These are phyloP conservation scores for Sebastes schlegelii DNA, from an alignment of 2,113 vertebrate genomes.

Conservation along the genomic window DNA sequence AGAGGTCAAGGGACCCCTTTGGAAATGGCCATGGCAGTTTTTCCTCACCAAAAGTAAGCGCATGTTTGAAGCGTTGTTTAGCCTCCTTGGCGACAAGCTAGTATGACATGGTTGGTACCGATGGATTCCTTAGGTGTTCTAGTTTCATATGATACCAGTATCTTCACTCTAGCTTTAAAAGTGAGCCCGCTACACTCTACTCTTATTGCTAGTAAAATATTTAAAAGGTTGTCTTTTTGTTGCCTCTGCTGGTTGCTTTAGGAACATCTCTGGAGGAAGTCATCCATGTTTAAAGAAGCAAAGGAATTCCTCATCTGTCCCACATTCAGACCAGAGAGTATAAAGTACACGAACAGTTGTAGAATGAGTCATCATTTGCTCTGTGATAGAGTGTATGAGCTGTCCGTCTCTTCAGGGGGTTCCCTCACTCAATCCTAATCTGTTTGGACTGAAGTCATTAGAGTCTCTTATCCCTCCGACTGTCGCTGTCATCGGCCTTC, in stretches of 20 bases:
- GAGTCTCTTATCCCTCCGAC: not conserved
- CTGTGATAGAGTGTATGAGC: not conserved
- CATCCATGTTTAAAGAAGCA: not conserved
- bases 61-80: too few relatives aligned
- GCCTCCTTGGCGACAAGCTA: too few relatives aligned
- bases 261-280: not conserved
- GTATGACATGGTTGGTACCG: too few relatives aligned
- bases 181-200: too few relatives aligned
- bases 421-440: constrained; percentile 1
- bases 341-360: not conserved
- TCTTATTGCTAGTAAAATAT: too few relatives aligned
- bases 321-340: not conserved
- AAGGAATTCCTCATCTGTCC: not conserved
- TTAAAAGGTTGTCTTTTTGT: not conserved
- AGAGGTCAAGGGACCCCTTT: too few relatives aligned
- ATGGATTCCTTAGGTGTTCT: too few relatives aligned
- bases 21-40: too few relatives aligned
- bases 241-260: not conserved
- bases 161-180: too few relatives aligned
- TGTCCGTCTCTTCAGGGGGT: not conserved
- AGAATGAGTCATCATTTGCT: not conserved
- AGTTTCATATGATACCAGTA: too few relatives aligned
- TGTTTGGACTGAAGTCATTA: constrained; percentile 21
- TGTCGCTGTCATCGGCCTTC: not conserved
- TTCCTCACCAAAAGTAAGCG: too few relatives aligned